A percentile compares a stretch with the other conserved stretches of the same genome.
Conservation (phyloP, 2,797 vertebrate genomes). For the Sebastes trivittatus region DNA sequence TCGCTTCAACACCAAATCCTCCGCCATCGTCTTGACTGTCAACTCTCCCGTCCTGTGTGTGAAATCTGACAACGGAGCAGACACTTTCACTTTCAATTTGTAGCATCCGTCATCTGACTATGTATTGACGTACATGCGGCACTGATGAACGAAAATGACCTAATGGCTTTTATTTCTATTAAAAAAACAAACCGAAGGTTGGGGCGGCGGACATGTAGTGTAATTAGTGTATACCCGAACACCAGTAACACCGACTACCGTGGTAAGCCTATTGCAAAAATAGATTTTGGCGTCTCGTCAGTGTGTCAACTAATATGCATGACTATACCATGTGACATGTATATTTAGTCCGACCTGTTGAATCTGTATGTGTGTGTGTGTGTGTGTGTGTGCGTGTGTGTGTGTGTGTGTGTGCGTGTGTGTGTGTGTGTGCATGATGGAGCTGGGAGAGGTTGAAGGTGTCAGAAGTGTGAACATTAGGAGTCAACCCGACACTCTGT, state of each 20-base stretch:
- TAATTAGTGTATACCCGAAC: no score
- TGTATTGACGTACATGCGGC: no score
- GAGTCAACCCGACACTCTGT: slow-evolving; percentile 58
- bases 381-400: background rate
- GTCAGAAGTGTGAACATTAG: slow-evolving; percentile 54
- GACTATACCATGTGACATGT: background rate
- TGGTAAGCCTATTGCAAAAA: background rate
- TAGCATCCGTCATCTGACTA: no score
- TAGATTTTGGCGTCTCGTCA: background rate
- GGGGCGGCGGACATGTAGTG: no score
- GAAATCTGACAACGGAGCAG: no score
- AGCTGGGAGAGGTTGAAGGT: slow-evolving; percentile 20
- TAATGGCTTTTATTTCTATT: no score
- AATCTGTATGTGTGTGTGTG: background rate
- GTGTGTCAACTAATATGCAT: background rate
- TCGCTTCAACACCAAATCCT: no score
- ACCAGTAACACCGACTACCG: no score
- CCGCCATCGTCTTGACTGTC: no score
- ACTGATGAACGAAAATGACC: background rate
- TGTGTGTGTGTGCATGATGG: background rate
- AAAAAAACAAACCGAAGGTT: no score
- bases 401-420: background rate
- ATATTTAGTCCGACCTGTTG: slow-evolving; percentile 63
- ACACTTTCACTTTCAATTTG: no score
- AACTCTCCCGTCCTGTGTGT: no score